Evolutionary conservation across 2,113 vertebrate species (phyloP).

Genomic region (Oreotrochilus melanogaster): DNA sequence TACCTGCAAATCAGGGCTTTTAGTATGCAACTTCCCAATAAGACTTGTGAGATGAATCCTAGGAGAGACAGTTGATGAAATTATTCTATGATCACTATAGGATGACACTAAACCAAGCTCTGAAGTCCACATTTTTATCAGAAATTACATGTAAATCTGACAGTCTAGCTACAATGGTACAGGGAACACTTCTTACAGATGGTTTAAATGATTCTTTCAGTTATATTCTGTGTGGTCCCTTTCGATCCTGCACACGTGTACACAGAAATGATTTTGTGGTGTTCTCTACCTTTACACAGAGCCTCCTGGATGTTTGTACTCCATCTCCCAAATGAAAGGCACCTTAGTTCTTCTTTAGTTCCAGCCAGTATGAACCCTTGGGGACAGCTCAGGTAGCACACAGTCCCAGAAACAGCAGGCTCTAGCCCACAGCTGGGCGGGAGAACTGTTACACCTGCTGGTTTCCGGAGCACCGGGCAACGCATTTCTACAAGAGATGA

Average conservation of each 20-base stretch:
- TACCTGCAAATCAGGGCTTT: background rate
- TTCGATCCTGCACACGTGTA: background rate
- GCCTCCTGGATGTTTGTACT: constrained; percentile 83
- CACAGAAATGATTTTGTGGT: background rate
- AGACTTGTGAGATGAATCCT: background rate
- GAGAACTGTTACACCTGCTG: constrained; percentile 80
- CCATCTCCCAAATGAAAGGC: constrained; percentile 89
- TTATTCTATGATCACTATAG: background rate
- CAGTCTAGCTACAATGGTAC: background rate
- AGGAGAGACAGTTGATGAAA: background rate
- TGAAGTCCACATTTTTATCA: background rate
- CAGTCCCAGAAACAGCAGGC: constrained; percentile 75
- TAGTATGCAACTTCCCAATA: background rate
- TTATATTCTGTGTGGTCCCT: background rate
- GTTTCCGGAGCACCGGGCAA: constrained; percentile 82
- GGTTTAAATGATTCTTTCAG: background rate
- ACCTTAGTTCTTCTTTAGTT: constrained; percentile 82
- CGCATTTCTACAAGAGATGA: constrained; percentile 81
- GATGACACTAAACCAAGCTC: background rate
- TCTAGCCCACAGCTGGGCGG: constrained; percentile 86
- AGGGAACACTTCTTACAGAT: background rate
- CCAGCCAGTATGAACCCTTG: constrained; percentile 88
- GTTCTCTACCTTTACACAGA: constrained; percentile 86
- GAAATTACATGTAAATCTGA: background rate
- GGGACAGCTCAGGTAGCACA: constrained; percentile 87